Percentiles rank a stretch among this genome's conserved stretches.
Conservation (phyloP, 2,888 invertebrate species). For the Epicampocera succincta region DNA sequence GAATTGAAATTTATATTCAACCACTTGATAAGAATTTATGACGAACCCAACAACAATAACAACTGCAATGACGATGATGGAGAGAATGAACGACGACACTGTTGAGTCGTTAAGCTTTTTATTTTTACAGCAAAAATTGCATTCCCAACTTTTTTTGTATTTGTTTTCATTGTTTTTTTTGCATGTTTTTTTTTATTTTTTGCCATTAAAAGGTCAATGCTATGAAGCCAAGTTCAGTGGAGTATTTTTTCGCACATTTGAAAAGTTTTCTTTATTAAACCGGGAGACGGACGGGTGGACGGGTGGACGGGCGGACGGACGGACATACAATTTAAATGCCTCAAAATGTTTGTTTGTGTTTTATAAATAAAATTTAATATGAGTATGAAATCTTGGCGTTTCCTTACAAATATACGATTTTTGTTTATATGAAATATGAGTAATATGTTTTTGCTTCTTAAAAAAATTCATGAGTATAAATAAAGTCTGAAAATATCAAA, state of each 20-base stretch:
- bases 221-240: constrained; percentile 70
- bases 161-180: constrained; percentile 19
- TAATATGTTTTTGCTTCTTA: constrained; percentile 18
- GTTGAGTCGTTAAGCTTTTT: constrained; percentile 11
- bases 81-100: constrained; percentile 25
- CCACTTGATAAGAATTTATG: constrained; percentile 63
- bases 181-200: constrained; percentile 31
- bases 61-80: constrained; percentile 7
- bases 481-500: constrained; percentile 16
- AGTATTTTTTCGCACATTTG: constrained; percentile 63
- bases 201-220: constrained; percentile 71
- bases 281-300: not conserved
- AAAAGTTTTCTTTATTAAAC: constrained; percentile 28
- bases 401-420: constrained; percentile 50
- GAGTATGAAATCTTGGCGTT: constrained; percentile 49
- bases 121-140: constrained; percentile 34
- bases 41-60: constrained; percentile 45
- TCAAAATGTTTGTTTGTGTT: constrained; percentile 8
- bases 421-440: constrained; percentile 54
- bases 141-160: constrained; percentile 43
- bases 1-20: constrained; percentile 41
- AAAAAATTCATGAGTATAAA: constrained; percentile 9
- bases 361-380: constrained; percentile 30
- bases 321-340: constrained; percentile 7
- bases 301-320: constrained; percentile 12